Base-by-base conservation (phyloP, 2,113 vertebrate species). In the Nannospalax galili region DNA sequence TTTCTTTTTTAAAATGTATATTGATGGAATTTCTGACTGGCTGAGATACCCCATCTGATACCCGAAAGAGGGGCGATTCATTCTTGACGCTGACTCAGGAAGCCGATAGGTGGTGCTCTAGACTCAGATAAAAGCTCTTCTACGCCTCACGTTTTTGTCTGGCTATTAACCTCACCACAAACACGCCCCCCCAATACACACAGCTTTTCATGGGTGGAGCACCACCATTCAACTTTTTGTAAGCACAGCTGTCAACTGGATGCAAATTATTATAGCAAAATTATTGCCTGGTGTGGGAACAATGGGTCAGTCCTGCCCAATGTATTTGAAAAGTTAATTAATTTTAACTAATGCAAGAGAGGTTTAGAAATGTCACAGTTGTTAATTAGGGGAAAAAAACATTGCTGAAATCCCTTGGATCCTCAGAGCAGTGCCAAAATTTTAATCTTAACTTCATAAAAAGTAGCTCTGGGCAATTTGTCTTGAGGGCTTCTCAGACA, bases 61-160 rank as follows among this genome's bases (percentile, higher is more conserved):
- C 40, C 75, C 89, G 48, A 56, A 58, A 64, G 42, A 64, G 35
- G 28, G 64, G 32, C 26, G 80, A 95, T 96, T 96, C 79, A 52
- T 93, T 97, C 88, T 56, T 80, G 73, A 73, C 70, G 35, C 85
- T 90, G 69, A 95, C 92, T 56, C 65, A 45, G 92, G 88, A 11
- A 42, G 80, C 93, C 98, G 62, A 97, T 81, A 98, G 98, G 97
- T 97, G 98, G 98, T 98, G 98, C 95, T 93, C 95, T 84, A 97
- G 98, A 95, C 95, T 73, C 45, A 62, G 80, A 58, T 4, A 92
- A 96, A 69, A 40, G 72, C 40, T 19, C 56, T 17, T 5, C 12
- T 30, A 62, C 52, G 4, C 35, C 88, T 86, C 65, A 17, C 64
- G 30, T 72, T 91, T 42, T 5, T 89, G 90, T 77, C 87, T 40